phyloP scores from a whole-genome alignment of 92 coral and sea anemone species.

The Diadumene lineata region DNA sequence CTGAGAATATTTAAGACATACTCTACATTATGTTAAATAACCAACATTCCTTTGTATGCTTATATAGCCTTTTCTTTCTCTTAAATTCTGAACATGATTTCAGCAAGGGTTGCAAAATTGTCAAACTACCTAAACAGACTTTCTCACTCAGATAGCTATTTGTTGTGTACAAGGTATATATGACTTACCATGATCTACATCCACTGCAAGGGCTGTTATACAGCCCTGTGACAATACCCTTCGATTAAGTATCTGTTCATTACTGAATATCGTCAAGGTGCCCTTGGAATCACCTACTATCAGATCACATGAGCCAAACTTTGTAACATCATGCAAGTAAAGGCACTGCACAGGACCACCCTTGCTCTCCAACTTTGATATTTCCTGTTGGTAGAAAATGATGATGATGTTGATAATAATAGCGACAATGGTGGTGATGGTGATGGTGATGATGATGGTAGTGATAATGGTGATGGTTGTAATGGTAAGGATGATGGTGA shows the following conservation, averaged over 20 bases:
- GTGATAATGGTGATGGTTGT: not conserved
- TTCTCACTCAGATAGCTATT: too few species aligned
- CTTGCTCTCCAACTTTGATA: slow-evolving; percentile 70
- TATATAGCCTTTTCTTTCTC: too few species aligned
- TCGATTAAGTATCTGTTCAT: slow-evolving; percentile 80
- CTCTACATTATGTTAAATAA: too few species aligned
- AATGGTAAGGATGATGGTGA: not conserved
- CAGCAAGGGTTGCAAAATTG: too few species aligned
- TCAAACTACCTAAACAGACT: too few species aligned
- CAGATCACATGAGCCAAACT: slow-evolving; percentile 76
- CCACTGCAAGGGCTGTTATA: slow-evolving; percentile 67
- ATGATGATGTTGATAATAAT: not conserved
- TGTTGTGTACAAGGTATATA: too few species aligned
- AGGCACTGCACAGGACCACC: slow-evolving; percentile 80
- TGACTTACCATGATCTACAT: slow-evolving; percentile 67
- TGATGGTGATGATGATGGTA: not conserved
- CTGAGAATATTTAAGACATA: too few species aligned
- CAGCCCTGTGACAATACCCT: slow-evolving; percentile 71
- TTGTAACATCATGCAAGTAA: slow-evolving; percentile 62
- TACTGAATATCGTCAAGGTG: slow-evolving; percentile 72
- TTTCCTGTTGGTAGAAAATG: slow-evolving; percentile 36
- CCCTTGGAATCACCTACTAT: slow-evolving; percentile 85
- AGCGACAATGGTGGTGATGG: not conserved
- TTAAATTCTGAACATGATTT: too few species aligned
- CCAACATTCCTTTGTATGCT: too few species aligned